Conservation (phyloP, 2,888 invertebrate species). For the Diarsia mendica region DNA sequence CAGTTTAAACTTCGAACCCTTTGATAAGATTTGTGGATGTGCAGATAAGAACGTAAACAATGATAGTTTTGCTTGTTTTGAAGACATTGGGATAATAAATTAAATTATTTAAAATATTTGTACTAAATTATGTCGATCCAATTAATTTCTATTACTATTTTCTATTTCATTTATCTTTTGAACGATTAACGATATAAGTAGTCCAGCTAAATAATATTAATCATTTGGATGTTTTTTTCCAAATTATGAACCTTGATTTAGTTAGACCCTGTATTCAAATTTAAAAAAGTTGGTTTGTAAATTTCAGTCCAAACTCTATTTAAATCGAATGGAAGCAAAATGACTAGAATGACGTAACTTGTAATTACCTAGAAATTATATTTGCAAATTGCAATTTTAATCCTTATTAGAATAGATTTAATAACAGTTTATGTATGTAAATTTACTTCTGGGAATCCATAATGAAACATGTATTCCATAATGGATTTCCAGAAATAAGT, state of each 20-base stretch:
- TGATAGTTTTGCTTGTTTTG: slow-evolving; percentile 11
- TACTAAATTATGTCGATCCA: background rate
- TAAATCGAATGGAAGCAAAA: background rate
- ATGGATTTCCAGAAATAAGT: too few relatives aligned
- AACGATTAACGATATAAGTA: background rate
- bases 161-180: background rate
- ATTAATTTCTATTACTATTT: background rate
- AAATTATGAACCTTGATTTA: background rate
- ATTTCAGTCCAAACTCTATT: background rate
- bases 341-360: background rate
- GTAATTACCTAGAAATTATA: background rate
- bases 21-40: slow-evolving; percentile 26
- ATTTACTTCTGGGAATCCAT: too few relatives aligned
- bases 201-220: background rate
- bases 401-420: background rate
- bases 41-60: slow-evolving; percentile 15
- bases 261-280: background rate
- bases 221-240: slow-evolving; percentile 10
- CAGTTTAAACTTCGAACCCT: slow-evolving; percentile 28
- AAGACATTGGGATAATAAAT: background rate
- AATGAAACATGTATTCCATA: too few relatives aligned
- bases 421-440: background rate
- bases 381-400: background rate
- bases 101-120: background rate
- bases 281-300: background rate